Percentiles rank a stretch among this genome's conserved stretches.
Evolutionary conservation across 2,113 vertebrate species (phyloP).

Genomic region (Euleptes europaea): DNA sequence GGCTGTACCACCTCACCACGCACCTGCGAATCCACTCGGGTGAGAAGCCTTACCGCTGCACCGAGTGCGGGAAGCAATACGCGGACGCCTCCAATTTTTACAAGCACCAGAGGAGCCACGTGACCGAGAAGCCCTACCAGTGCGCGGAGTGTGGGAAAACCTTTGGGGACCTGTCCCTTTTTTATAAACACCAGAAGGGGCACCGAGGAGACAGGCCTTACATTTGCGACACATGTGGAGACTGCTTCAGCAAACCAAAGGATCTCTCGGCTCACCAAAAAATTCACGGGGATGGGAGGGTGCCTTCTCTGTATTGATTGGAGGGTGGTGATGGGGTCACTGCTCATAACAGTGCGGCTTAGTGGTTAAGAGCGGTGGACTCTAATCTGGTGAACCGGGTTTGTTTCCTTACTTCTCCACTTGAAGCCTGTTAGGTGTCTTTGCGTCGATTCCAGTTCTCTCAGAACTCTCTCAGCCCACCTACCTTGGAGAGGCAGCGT

Average conservation of each 20-base stretch:
- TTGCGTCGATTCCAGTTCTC: too few species aligned
- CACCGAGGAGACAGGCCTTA: neutral
- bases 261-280: neutral
- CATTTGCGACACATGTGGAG: neutral
- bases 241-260: neutral
- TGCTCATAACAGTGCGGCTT: too few species aligned
- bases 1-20: neutral
- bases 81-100: slow-evolving; percentile 64
- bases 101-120: slow-evolving; percentile 52
- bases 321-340: too few species aligned
- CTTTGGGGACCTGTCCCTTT: neutral
- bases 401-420: too few species aligned
- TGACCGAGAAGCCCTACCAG: neutral
- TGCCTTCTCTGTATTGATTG: neutral
- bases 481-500: too few species aligned
- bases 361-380: too few species aligned
- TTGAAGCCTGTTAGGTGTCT: too few species aligned
- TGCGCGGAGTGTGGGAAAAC: too few species aligned
- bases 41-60: slow-evolving; percentile 49
- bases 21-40: slow-evolving; percentile 51
- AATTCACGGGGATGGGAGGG: neutral
- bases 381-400: too few species aligned
- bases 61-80: slow-evolving; percentile 49
- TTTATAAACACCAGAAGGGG: neutral
- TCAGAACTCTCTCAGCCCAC: too few species aligned